A percentile compares a stretch with the other conserved stretches of the same genome.
Conservation (phyloP, 2,113 vertebrate genomes). For the Pteropus alecto region DNA sequence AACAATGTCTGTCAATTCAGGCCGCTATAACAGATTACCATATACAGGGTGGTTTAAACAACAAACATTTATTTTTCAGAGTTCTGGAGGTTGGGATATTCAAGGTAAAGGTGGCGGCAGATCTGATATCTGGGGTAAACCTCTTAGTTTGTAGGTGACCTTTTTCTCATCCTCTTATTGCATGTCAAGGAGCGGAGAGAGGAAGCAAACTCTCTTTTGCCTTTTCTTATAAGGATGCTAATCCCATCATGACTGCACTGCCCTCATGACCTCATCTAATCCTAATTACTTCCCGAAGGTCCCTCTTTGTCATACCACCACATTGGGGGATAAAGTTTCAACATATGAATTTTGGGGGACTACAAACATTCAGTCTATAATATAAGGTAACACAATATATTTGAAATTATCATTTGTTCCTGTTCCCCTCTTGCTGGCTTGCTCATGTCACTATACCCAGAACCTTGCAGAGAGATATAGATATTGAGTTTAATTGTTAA, state of each 20-base stretch:
- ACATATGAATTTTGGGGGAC: neutral
- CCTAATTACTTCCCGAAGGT: neutral
- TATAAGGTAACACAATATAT: neutral
- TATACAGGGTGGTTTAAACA: neutral
- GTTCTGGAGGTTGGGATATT: neutral
- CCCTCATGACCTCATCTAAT: neutral
- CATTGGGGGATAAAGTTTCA: neutral
- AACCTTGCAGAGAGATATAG: neutral
- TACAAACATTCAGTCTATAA: neutral
- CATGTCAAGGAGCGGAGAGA: neutral
- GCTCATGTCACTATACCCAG: neutral
- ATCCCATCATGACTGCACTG: neutral
- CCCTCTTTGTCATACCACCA: neutral
- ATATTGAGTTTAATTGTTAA: neutral
- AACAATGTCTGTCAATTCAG: neutral
- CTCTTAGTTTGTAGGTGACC: neutral
- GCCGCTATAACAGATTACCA: neutral
- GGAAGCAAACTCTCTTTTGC: neutral
- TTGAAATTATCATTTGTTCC: neutral
- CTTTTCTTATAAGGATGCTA: neutral
- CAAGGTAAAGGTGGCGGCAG: neutral
- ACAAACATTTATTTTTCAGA: neutral
- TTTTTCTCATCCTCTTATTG: neutral
- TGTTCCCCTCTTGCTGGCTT: neutral
- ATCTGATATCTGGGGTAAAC: neutral